Evolutionary conservation across 1,140 invertebrate species (phyloP).

Genomic region (Drosophila hydei): DNA sequence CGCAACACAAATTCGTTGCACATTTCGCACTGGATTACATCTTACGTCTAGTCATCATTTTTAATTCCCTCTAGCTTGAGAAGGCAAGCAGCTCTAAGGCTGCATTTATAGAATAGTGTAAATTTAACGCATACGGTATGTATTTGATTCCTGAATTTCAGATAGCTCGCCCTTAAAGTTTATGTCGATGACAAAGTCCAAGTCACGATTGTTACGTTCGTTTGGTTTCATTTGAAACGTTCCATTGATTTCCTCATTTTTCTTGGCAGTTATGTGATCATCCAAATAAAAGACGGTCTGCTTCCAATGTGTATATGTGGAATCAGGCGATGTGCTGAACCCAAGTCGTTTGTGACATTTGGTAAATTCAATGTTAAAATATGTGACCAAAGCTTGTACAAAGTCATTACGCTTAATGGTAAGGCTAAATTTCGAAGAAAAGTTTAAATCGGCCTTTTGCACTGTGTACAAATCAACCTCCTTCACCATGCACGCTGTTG

Average conservation of each 20-base stretch:
- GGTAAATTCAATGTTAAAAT: constrained; percentile 99
- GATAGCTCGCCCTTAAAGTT: constrained; percentile 98
- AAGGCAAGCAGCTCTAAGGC: constrained; percentile 36
- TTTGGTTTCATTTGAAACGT: constrained; percentile 97
- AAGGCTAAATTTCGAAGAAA: constrained; percentile 95
- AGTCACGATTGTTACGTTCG: constrained; percentile 97
- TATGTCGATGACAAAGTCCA: constrained; percentile 97
- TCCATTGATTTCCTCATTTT: constrained; percentile 96
- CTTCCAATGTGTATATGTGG: constrained; percentile 99
- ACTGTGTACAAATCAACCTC: constrained; percentile 99
- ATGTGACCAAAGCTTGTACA: constrained; percentile 98
- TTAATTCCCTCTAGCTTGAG: constrained; percentile 30
- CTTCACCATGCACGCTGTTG: constrained; percentile 94
- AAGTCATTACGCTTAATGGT: constrained; percentile 96
- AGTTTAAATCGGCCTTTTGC: constrained; percentile 96
- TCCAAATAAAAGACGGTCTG: constrained; percentile 99
- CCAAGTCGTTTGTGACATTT: constrained; percentile 99
- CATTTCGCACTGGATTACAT: constrained; percentile 75
- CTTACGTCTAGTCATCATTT: constrained; percentile 74
- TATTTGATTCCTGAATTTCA: constrained; percentile 94
- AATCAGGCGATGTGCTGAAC: constrained; percentile 99
- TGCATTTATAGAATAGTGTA: constrained; percentile 34
- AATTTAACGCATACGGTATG: constrained; percentile 97
- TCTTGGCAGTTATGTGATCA: constrained; percentile 97
- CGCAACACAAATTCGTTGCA: constrained; percentile 77